Conservation (phyloP, 2,888 invertebrate genomes). For the Rapana venosa region DNA sequence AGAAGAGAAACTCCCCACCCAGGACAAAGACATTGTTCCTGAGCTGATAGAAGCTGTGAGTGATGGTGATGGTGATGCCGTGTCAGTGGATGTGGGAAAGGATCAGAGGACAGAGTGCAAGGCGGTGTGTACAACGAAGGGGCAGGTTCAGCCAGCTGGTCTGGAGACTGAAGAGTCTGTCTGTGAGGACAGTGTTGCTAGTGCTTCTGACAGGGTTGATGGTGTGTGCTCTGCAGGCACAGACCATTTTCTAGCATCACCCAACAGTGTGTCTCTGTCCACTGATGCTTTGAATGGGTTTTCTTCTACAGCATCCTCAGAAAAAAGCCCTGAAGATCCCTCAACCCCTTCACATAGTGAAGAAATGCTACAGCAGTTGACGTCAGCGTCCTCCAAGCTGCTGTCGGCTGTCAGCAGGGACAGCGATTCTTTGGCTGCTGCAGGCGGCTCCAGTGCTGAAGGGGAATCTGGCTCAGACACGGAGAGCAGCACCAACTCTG, state of each 20-base stretch:
- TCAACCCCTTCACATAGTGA: neutral
- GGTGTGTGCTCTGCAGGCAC: neutral
- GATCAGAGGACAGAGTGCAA: neutral
- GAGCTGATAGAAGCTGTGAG: neutral
- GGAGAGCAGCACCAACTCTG: conserved; percentile 44
- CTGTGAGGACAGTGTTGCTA: neutral
- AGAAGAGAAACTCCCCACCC: neutral
- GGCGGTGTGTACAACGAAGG: neutral
- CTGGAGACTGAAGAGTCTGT: neutral
- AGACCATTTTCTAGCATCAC: neutral
- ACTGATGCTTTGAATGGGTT: neutral
- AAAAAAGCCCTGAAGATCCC: neutral
- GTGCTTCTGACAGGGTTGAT: neutral
- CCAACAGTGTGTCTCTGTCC: neutral
- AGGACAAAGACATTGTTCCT: neutral
- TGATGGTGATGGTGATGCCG: neutral
- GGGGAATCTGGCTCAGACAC: conserved; percentile 15
- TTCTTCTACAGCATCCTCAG: neutral
- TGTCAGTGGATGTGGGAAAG: neutral
- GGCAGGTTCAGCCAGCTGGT: neutral
- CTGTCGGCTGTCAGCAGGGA: conserved; percentile 37
- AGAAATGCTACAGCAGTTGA: neutral
- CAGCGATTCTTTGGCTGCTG: conserved; percentile 14
- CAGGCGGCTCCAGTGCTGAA: neutral
- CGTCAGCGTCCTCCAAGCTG: neutral